phyloP scores from a whole-genome alignment of 1,140 invertebrate genomes.

The Megathymus violae region DNA sequence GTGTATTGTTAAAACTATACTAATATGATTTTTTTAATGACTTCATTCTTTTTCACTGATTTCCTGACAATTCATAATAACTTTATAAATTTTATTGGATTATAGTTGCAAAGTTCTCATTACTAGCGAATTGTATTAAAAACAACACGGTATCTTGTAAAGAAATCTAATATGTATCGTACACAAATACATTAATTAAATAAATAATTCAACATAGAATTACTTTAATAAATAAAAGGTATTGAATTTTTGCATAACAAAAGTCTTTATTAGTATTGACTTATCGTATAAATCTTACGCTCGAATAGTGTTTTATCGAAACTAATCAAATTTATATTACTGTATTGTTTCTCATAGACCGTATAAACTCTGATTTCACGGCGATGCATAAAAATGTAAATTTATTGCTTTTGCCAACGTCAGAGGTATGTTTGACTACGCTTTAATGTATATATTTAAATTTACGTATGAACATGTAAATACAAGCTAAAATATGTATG shows the following conservation, averaged over 20 bases:
- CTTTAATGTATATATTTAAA: conserved; percentile 32
- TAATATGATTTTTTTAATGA: no score
- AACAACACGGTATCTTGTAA: no score
- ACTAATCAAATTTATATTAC: conserved; percentile 58
- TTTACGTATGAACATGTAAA: conserved; percentile 13
- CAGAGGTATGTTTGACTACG: conserved; percentile 24
- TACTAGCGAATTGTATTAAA: no score
- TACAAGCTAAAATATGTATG: conserved; percentile 6
- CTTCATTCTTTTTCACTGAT: no score
- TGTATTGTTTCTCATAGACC: conserved; percentile 55
- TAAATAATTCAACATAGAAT: no score
- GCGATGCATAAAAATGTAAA: conserved; percentile 47
- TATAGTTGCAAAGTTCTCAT: no score
- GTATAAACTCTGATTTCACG: conserved; percentile 57
- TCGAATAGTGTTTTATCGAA: conserved; percentile 48
- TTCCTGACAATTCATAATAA: no score
- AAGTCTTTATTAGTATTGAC: conserved; percentile 13
- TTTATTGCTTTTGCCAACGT: conserved; percentile 36
- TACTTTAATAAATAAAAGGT: not conserved
- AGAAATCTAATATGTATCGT: no score
- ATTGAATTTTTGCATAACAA: not conserved
- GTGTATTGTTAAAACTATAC: no score
- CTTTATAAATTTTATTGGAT: no score
- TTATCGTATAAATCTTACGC: conserved; percentile 39
- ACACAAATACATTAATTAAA: no score